Conservation (phyloP, 2,888 invertebrate species). For the Sinhomidia bicolor region DNA sequence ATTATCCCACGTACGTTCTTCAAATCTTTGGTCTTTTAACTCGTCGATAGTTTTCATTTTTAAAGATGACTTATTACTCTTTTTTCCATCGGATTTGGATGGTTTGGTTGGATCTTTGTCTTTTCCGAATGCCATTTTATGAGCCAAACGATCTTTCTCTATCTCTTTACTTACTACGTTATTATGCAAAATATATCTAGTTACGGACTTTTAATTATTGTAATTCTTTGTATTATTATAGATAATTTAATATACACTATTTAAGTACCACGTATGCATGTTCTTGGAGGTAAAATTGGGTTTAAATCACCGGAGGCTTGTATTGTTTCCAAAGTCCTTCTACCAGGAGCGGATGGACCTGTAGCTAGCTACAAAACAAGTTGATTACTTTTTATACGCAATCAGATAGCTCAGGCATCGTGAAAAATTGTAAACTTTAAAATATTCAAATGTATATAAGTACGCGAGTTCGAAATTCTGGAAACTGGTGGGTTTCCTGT, state of each 20-base stretch:
- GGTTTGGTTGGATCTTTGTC: constrained; percentile 50
- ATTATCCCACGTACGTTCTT: constrained; percentile 66
- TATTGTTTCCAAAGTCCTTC: constrained; percentile 71
- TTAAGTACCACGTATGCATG: constrained; percentile 52
- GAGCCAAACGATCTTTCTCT: constrained; percentile 74
- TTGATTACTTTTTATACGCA: background rate
- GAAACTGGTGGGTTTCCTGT: background rate
- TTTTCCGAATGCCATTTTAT: constrained; percentile 77
- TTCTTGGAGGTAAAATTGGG: constrained; percentile 26
- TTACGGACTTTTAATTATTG: too few relatives aligned
- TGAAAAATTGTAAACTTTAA: background rate
- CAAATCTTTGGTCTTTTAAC: constrained; percentile 56
- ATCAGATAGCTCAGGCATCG: too few relatives aligned
- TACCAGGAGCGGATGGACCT: background rate
- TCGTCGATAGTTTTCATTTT: constrained; percentile 49
- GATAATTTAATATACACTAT: too few relatives aligned
- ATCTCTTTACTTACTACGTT: constrained; percentile 70
- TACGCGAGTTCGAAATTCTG: background rate
- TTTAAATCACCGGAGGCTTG: constrained; percentile 73
- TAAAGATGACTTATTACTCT: background rate
- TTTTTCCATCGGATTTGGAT: background rate
- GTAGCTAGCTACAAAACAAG: background rate
- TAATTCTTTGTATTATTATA: too few relatives aligned
- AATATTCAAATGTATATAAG: background rate
- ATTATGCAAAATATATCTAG: too few relatives aligned